Evolutionary conservation across 2,113 vertebrate genomes (phyloP), one percentile per base, ranked within the genome.

Genomic region (Gasterosteus nipponicus): DNA sequence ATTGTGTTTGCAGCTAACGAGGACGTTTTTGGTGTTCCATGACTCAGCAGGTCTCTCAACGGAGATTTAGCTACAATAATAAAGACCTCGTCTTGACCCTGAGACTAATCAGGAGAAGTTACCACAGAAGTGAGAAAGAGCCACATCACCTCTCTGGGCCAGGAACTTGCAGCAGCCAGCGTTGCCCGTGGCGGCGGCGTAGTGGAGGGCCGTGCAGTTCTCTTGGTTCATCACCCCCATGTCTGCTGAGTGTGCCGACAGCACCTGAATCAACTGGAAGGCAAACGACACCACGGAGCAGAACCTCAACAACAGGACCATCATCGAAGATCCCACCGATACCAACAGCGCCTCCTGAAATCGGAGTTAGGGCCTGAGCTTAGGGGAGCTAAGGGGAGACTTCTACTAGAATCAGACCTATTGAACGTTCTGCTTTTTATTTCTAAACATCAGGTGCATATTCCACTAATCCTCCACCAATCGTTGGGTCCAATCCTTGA

Each of bases 91-190:
- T 56, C 15, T 26, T 39, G n/a, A 78, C 31, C 11, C 12, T 60
- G 53, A 39, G 38, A 69, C 3, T 8, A 38, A 35, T 41, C 10
- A n/a, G 18, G 9, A 61, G 15, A 10, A 4, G 22, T 58, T 39
- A 60, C n/a, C 6, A 47, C 26, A 56, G 16, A 57, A 57, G 9
- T 51, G 3, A 72, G 8, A 49, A 19, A 53, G 29, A 3, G 1
- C 22, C 26, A 29, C 7, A 16, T 4, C 94, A 99, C 98, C 98
- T 98, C 98, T 95, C 88, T 98, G 98, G 78, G 95, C 94, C 88
- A 99, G 89, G 77, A 98, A 99, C 84, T 86, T 97, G 94, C 97
- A 99, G 88, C 96, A 98, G 46, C 93, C 94, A 31, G 93, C 77
- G 77, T 94, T 94, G 35, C 97, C 98, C 2, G 93, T 93, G 42